phyloP scores from a whole-genome alignment of 2,888 invertebrate species.

The Brachylomia viminalis region DNA sequence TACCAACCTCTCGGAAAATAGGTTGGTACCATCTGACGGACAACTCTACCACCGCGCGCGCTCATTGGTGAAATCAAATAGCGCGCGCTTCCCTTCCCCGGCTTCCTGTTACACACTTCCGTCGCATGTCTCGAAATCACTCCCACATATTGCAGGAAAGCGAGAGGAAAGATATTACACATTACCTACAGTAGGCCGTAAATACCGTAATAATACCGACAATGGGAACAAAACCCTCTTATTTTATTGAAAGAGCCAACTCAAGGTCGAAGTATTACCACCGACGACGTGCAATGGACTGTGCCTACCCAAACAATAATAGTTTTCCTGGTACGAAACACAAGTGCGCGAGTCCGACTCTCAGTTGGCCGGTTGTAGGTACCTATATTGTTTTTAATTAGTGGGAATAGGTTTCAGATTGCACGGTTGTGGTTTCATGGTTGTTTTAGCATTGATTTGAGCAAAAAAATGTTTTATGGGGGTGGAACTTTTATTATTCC shows the following conservation, averaged over 20 bases:
- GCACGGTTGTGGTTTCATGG: background rate
- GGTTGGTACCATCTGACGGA: too few relatives aligned
- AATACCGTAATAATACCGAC: too few relatives aligned
- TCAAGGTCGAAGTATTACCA: background rate
- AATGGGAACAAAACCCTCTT: background rate
- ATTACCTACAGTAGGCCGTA: background rate
- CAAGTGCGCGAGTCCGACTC: background rate
- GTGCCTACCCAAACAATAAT: background rate
- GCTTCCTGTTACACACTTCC: too few relatives aligned
- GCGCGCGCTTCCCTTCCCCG: too few relatives aligned
- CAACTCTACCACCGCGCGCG: too few relatives aligned
- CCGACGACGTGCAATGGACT: background rate
- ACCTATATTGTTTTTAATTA: slow-evolving; percentile 57
- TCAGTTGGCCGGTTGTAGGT: slow-evolving; percentile 1
- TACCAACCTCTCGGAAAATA: too few relatives aligned
- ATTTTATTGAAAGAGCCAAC: background rate
- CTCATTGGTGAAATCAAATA: too few relatives aligned
- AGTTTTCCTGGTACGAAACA: background rate
- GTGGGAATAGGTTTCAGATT: slow-evolving; percentile 45
- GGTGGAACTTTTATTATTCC: too few relatives aligned
- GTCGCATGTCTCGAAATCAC: too few relatives aligned
- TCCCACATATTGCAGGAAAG: too few relatives aligned
- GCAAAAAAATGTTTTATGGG: slow-evolving; percentile 18
- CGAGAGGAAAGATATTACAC: too few relatives aligned
- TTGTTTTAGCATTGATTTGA: slow-evolving; percentile 23